Conservation (phyloP, 2,888 invertebrate species). For the Endotricha flammealis region DNA sequence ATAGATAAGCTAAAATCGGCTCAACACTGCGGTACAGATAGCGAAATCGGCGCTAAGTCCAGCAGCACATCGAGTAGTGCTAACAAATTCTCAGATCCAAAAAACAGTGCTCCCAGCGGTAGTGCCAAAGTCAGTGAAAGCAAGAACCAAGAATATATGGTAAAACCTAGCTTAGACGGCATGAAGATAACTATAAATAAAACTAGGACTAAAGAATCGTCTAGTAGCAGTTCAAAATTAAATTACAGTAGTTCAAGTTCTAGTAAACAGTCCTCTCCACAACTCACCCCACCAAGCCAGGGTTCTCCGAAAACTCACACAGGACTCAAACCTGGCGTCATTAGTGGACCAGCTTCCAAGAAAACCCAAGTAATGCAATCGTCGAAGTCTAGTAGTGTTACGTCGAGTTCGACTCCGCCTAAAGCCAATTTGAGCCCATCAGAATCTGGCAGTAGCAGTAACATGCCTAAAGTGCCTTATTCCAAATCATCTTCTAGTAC, state of each 20-base stretch:
- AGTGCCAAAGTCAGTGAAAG: conserved; percentile 59
- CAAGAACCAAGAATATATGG: conserved; percentile 91
- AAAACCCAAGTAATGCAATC: conserved; percentile 83
- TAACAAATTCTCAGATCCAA: conserved; percentile 69
- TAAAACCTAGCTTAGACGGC: conserved; percentile 92
- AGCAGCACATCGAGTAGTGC: conserved; percentile 59
- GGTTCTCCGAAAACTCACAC: conserved; percentile 89
- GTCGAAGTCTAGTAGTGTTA: conserved; percentile 56
- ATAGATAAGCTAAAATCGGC: conserved; percentile 91
- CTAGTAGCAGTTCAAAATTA: conserved; percentile 63
- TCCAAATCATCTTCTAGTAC: conserved; percentile 61
- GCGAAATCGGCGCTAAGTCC: conserved; percentile 67
- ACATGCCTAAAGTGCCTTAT: conserved; percentile 66
- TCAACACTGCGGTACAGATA: conserved; percentile 81
- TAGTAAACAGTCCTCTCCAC: conserved; percentile 66
- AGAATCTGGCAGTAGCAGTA: conserved; percentile 46
- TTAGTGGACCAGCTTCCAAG: conserved; percentile 91
- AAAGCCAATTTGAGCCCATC: conserved; percentile 62
- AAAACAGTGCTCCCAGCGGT: conserved; percentile 56
- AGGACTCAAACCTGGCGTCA: conserved; percentile 90
- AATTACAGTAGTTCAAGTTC: conserved; percentile 66
- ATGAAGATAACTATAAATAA: conserved; percentile 96
- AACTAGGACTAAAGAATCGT: conserved; percentile 86
- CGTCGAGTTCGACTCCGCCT: conserved; percentile 62
- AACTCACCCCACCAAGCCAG: conserved; percentile 71